Evolutionary conservation across 2,113 vertebrate genomes (phyloP).

Genomic region (Antechinus flavipes): DNA sequence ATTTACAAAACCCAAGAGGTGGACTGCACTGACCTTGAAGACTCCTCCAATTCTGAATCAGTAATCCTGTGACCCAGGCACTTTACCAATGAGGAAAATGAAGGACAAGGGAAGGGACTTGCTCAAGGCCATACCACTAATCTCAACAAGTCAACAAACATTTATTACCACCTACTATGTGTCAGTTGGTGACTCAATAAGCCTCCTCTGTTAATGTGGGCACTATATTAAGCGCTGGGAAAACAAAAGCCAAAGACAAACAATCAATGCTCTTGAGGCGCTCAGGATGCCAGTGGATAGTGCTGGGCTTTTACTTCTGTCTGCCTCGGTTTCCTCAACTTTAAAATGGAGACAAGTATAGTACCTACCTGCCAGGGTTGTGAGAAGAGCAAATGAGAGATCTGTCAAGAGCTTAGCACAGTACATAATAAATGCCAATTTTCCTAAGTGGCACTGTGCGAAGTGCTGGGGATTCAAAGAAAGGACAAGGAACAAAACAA

Average conservation of each 20-base stretch:
- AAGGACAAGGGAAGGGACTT: background rate
- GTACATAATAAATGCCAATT: background rate
- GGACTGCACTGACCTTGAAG: background rate
- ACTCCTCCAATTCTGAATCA: background rate
- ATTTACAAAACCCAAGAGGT: background rate
- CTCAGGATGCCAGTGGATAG: background rate
- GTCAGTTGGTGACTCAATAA: no score
- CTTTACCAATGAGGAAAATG: background rate
- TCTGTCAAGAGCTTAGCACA: background rate
- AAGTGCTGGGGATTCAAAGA: background rate
- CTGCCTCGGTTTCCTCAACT: background rate
- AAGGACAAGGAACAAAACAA: background rate
- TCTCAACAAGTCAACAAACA: background rate
- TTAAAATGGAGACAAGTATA: background rate
- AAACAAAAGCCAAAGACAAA: background rate
- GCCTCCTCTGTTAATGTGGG: background rate
- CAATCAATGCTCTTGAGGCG: background rate
- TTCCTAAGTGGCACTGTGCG: background rate
- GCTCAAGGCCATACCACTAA: background rate
- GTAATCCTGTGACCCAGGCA: background rate
- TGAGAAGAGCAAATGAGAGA: background rate
- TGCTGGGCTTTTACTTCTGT: background rate
- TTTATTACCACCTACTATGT: background rate
- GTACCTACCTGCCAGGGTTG: background rate
- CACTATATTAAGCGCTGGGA: background rate